Percentiles rank a stretch among this genome's conserved stretches.
Evolutionary conservation across 1,140 invertebrate species (phyloP).

Genomic region (Drosophila ironensis): DNA sequence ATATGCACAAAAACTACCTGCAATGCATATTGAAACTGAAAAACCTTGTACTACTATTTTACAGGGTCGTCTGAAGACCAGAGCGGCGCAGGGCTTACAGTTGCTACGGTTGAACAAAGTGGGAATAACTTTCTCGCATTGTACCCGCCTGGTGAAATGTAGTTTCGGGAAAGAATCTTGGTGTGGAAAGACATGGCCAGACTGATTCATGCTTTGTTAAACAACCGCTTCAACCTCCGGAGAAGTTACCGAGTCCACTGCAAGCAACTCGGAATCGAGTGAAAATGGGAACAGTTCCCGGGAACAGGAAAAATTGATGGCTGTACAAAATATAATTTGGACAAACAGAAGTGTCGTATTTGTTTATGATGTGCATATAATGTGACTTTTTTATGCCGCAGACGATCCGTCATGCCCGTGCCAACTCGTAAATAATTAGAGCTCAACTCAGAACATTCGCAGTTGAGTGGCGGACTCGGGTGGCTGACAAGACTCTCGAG

Average conservation of each 20-base stretch:
- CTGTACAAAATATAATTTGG: constrained; percentile 19
- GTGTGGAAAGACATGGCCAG: too few species aligned
- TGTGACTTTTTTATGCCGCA: constrained; percentile 43
- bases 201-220: too few species aligned
- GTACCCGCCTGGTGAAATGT: too few species aligned
- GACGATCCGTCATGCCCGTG: constrained; percentile 5
- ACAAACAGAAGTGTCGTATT: constrained; percentile 54
- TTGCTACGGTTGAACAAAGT: too few species aligned
- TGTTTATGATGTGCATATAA: constrained; percentile 63
- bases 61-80: too few species aligned
- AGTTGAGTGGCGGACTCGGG: neutral
- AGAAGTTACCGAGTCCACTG: neutral
- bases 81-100: neutral
- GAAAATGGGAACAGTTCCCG: constrained; percentile 49
- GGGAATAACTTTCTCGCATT: too few species aligned
- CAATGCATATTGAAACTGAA: constrained; percentile 40
- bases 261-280: constrained; percentile 54
- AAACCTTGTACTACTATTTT: too few species aligned
- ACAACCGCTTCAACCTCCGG: too few species aligned
- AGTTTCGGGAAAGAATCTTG: too few species aligned
- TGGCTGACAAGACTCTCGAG: constrained; percentile 37
- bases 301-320: constrained; percentile 2
- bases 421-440: constrained; percentile 71
- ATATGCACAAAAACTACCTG: constrained; percentile 9
- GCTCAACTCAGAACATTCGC: constrained; percentile 17